Evolutionary conservation across 2,113 vertebrate species (phyloP).

Genomic region (Nettapus auritus): DNA sequence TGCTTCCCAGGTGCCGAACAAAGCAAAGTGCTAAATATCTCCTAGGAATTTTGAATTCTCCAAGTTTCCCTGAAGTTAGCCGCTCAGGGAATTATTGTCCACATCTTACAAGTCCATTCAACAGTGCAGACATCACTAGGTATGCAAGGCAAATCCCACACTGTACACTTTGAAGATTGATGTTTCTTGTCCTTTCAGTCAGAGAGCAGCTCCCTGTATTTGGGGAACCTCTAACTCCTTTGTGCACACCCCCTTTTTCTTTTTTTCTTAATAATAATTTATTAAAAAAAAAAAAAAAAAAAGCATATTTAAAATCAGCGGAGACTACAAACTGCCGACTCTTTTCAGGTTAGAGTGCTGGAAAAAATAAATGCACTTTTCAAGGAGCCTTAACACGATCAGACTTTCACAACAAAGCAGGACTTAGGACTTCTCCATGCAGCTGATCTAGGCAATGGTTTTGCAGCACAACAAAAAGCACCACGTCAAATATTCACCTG

Average conservation of each 20-base stretch:
- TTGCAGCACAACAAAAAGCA: accelerated
- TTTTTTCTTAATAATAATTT: too few relatives aligned
- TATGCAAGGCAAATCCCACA: neutral
- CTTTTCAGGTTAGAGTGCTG: neutral
- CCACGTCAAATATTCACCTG: neutral
- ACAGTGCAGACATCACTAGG: neutral
- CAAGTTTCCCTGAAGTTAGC: neutral
- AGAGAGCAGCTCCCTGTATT: neutral
- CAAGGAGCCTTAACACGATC: neutral
- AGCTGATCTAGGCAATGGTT: neutral
- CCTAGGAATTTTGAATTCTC: neutral
- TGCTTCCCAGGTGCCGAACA: neutral
- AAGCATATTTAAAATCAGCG: neutral
- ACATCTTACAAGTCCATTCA: neutral
- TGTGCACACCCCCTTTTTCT: neutral
- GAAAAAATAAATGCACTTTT: neutral
- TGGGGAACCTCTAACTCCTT: neutral
- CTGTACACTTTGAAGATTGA: neutral
- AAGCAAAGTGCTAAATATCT: neutral
- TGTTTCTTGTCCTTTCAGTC: neutral
- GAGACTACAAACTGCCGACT: neutral
- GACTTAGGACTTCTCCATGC: neutral
- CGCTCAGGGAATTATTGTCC: neutral
- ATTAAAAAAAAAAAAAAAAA: too few relatives aligned
- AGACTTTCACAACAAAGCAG: neutral